Evolutionary conservation across 2,113 vertebrate genomes (phyloP), one percentile per base, ranked within the genome.

Genomic region (Bombycilla garrulus): DNA sequence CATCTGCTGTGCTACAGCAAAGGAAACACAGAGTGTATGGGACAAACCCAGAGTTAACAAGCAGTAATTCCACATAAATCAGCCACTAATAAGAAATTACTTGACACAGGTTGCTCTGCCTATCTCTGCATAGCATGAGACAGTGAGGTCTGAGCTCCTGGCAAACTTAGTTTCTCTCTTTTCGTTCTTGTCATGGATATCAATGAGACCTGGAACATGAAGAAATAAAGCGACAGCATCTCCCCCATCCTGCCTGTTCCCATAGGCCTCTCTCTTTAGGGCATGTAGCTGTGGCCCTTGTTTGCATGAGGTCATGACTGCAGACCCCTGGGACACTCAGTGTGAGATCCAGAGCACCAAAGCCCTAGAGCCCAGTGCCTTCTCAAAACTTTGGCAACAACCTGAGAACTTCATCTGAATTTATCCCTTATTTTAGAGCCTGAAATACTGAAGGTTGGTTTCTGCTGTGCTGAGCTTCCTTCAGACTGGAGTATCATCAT

Each of bases 261-360:
- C 0, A 0, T 36, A 71, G 47, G 21, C 1, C 1, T 73, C 28
- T 19, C 12, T 6, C n/a, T 66, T 65, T 1, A 72, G 47, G 35
- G 31, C 21, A 47, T 8, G 47, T 29, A 62, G 53, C 57, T 61
- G n/a, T 62, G 64, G 79, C 11, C 31, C 38, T 79, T 79, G 23
- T 64, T 50, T 45, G 56, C 26, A 33, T 4, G 25, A 25, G 8
- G 5, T 47, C n/a, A 4, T 51, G 58, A 22, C 40, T 72, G 42
- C 53, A 71, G 33, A 47, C 6, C 3, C 38, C 19, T 3, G 7
- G 38, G 28, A 28, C 38, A 28, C 51, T n/a, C 0, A 0, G 10
- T 12, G 24, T 26, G 25, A 91, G 61, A 53, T 48, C 17, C 38
- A 40, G 15, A 44, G 10, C 10, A 11, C 35, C 20, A 35, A 86